A percentile compares a stretch with the other conserved stretches of the same genome.
Evolutionary conservation across 2,113 vertebrate genomes (phyloP).

Genomic region (Bubo scandiacus): DNA sequence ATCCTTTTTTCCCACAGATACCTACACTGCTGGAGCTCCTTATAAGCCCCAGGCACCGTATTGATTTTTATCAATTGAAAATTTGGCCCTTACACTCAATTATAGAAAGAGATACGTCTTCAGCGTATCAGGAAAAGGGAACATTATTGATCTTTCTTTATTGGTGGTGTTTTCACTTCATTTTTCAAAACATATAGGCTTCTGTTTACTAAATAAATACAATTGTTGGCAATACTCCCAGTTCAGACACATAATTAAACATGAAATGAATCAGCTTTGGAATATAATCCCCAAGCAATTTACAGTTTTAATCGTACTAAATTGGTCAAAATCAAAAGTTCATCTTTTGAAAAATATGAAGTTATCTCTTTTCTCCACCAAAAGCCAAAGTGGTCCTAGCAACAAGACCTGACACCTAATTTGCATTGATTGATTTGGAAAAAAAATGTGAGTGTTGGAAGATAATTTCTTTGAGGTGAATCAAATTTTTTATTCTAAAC

Average conservation of each 20-base stretch:
- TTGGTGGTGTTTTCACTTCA: neutral
- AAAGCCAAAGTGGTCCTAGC: neutral
- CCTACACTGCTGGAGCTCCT: neutral
- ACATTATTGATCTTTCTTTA: neutral
- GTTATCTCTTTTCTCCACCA: neutral
- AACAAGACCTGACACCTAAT: neutral
- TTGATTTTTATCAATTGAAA: neutral
- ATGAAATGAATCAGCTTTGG: neutral
- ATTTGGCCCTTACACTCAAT: neutral
- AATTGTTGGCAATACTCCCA: neutral
- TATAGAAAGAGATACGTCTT: neutral
- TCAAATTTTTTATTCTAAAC: neutral
- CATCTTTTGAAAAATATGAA: neutral
- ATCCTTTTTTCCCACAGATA: neutral
- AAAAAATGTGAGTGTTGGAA: neutral
- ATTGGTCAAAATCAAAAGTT: neutral
- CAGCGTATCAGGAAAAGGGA: neutral
- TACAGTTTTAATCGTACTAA: neutral
- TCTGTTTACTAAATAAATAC: slow-evolving; percentile 1
- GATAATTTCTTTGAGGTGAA: neutral
- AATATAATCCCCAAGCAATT: neutral
- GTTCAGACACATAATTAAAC: slow-evolving; percentile 21
- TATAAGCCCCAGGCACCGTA: neutral
- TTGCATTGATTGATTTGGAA: neutral
- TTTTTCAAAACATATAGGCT: slow-evolving; percentile 5